These are phyloP conservation scores for Megalops atlanticus DNA, from an alignment of 2,113 vertebrate species.

Conservation along the genomic window DNA sequence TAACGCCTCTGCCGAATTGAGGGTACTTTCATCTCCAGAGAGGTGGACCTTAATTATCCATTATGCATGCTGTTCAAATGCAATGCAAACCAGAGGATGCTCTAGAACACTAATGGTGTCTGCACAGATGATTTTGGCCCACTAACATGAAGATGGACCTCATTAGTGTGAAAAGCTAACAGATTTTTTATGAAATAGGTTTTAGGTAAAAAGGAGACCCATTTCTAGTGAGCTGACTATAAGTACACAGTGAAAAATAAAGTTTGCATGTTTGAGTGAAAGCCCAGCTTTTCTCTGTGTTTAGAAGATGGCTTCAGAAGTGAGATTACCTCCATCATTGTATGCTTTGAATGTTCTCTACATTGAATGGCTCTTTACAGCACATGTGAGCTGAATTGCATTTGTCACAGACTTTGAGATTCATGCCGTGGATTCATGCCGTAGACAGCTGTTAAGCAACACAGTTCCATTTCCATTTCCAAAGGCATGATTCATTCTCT, in stretches of 20 bases:
- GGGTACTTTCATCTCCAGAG: neutral
- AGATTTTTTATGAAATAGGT: neutral
- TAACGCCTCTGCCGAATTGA: neutral
- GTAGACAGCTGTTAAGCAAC: neutral
- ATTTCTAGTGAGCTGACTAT: neutral
- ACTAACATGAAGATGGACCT: neutral
- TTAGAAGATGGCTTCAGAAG: neutral
- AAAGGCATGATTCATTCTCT: neutral
- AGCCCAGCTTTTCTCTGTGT: too few species aligned
- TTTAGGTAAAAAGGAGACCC: neutral
- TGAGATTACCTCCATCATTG: neutral
- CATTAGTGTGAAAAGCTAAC: neutral
- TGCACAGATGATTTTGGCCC: neutral
- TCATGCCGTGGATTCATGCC: too few species aligned
- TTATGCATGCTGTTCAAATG: neutral
- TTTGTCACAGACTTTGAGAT: too few species aligned
- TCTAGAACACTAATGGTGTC: neutral
- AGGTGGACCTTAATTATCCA: neutral
- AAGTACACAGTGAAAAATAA: neutral
- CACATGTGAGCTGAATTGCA: neutral
- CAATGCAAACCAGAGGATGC: neutral
- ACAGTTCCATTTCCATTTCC: neutral
- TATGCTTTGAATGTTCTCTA: neutral
- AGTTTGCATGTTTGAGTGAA: too few species aligned
- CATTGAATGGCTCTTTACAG: neutral